Conservation (phyloP, 2,888 invertebrate species). For the Stenurella melanura region DNA sequence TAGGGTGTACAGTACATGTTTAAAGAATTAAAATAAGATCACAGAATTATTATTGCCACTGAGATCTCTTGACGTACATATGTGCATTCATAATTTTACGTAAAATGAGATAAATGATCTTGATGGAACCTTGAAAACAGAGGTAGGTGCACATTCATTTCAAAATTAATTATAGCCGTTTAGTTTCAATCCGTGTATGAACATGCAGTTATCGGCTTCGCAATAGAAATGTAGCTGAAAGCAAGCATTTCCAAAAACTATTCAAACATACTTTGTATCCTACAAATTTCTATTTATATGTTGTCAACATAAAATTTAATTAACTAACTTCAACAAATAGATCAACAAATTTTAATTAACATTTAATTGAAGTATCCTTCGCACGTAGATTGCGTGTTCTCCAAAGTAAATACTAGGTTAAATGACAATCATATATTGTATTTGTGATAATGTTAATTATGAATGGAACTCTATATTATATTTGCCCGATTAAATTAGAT, state of each 20-base stretch:
- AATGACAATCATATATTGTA: slow-evolving; percentile 58
- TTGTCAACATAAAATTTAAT: slow-evolving; percentile 59
- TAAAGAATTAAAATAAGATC: no score
- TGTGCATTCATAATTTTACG: no score
- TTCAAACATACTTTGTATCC: slow-evolving; percentile 9
- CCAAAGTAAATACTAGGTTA: slow-evolving; percentile 57
- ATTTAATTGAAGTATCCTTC: slow-evolving; percentile 58
- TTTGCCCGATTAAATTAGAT: slow-evolving; percentile 54
- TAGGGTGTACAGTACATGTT: no score
- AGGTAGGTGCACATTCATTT: no score
- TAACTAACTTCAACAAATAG: slow-evolving; percentile 57
- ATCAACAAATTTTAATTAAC: slow-evolving; percentile 59
- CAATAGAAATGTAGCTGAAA: neutral
- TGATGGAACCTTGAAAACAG: no score
- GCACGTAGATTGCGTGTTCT: slow-evolving; percentile 54
- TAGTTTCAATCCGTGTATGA: no score
- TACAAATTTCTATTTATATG: slow-evolving; percentile 48
- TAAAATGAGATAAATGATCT: no score
- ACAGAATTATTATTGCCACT: no score
- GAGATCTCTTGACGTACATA: no score
- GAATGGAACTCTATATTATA: slow-evolving; percentile 45
- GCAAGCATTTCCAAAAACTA: neutral
- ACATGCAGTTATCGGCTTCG: no score
- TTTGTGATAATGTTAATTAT: slow-evolving; percentile 56
- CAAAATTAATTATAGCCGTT: no score